Conservation (phyloP, 2,113 vertebrate species). For the Drymodes brunneopygia region DNA sequence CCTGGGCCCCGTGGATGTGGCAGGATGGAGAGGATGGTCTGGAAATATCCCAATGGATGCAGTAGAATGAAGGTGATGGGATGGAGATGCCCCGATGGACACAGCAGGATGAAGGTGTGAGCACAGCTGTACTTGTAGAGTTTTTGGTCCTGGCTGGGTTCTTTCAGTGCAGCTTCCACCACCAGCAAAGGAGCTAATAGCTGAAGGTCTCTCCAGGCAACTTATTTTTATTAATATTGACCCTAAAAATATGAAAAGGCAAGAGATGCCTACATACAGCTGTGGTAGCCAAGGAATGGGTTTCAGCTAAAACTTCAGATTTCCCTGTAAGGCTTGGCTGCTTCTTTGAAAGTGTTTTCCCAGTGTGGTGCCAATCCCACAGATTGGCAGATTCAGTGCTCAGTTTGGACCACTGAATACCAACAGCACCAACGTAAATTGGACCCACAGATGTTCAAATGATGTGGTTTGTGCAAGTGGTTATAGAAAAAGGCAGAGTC, state of each 20-base stretch:
- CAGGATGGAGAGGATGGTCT: background rate
- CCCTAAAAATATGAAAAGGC: background rate
- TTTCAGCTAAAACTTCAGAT: background rate
- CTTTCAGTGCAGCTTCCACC: background rate
- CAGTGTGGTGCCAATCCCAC: background rate
- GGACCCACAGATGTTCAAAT: background rate
- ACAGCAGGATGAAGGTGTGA: background rate
- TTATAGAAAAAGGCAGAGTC: background rate
- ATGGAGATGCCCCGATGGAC: rapidly evolving
- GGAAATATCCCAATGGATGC: background rate
- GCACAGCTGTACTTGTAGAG: no score
- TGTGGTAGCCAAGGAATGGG: background rate
- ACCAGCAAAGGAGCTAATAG: background rate
- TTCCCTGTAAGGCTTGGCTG: background rate
- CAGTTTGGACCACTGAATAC: background rate
- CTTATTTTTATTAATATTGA: background rate
- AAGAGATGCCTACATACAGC: background rate
- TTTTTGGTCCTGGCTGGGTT: background rate
- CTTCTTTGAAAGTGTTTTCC: background rate
- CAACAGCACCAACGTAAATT: background rate
- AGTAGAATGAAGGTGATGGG: background rate
- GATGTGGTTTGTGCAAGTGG: background rate
- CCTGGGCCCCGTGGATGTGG: background rate
- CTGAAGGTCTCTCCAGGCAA: background rate
- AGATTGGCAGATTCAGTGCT: background rate